phyloP scores from a whole-genome alignment of 2,797 vertebrate genomes.

The Borostomias antarcticus region DNA sequence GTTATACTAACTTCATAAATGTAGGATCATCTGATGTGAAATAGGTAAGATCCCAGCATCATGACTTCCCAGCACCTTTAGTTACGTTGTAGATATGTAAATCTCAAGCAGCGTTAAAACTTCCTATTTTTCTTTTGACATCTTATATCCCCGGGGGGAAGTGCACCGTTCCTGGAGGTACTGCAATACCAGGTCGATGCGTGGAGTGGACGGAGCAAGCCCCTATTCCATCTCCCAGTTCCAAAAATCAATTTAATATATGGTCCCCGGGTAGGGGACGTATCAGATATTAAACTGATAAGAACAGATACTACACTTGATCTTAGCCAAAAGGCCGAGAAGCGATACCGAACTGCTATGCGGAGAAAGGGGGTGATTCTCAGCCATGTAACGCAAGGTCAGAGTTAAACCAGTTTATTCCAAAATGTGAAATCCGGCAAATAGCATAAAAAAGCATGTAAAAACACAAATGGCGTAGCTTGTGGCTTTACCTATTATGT shows the following conservation, averaged over 20 bases:
- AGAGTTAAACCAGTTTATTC: background rate
- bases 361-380: too few relatives aligned
- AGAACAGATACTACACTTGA: constrained; percentile 10
- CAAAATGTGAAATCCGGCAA: background rate
- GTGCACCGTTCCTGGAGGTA: constrained; percentile 1
- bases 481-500: background rate
- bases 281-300: constrained; percentile 3
- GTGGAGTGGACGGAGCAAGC: background rate
- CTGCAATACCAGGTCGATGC: background rate
- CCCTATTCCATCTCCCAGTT: constrained; percentile 1
- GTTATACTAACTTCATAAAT: too few relatives aligned
- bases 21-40: too few relatives aligned
- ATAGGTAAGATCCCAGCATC: too few relatives aligned
- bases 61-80: too few relatives aligned
- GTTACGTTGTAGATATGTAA: too few relatives aligned
- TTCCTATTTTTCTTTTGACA: background rate
- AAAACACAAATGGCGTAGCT: background rate
- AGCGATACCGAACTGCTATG: too few relatives aligned
- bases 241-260: constrained; percentile 9
- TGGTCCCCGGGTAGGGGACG: constrained; percentile 2
- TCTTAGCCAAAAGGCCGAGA: constrained; percentile 5
- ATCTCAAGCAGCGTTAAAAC: too few relatives aligned
- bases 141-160: background rate
- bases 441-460: background rate
- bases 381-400: too few relatives aligned